Base-by-base conservation (phyloP, 1,140 invertebrate genomes). In the Drosophila pallidifrons region DNA sequence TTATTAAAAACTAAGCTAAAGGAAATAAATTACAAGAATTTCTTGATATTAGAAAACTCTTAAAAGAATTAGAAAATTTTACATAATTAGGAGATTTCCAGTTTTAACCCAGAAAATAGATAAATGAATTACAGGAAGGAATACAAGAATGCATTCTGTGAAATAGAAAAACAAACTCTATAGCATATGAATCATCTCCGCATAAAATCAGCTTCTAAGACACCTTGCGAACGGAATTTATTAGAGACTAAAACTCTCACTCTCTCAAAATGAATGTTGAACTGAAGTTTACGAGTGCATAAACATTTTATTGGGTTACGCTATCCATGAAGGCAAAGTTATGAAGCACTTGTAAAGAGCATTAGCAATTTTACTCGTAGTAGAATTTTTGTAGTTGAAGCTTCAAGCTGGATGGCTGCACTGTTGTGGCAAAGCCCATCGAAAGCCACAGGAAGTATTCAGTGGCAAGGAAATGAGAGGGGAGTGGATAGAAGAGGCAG, bases 321-420 rank as follows among this genome's bases (percentile, higher is more conserved):
- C 67, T 67, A 57, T 38, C 6, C 20, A 25, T 25, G 20, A 25
- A n/a, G 38, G n/a, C 16, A 41, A 32, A 60, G 57, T 74, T 47
- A 55, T 60, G 41, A 47, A 67, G 20, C 71, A 68, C 65, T 74
- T 69, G 49, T 55, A 52, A 61, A 61, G 49, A 74, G 57, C 51
- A 74, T 61, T 61, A 69, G 49, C 16, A 69, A 69, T 69, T 69
- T 68, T 15, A 15, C 15, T 15, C 15, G 15, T 15, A 45, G 25
- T 25, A 16, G 43, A 61, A 20, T 52, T 55, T 25, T 55, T 60
- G 28, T 47, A 8, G 47, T 30, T 35, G 13, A n/a, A 13, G 59
- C 51, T 25, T 35, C 16, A 7, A 20, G 10, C 52, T 28, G 38
- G 20, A 8, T 68, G 30, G 30, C 11, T 60, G 71, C 65, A 73